A percentile compares a stretch with the other conserved stretches of the same genome.
Evolutionary conservation across 2,113 vertebrate genomes (phyloP).

Genomic region (Anolis carolinensis): DNA sequence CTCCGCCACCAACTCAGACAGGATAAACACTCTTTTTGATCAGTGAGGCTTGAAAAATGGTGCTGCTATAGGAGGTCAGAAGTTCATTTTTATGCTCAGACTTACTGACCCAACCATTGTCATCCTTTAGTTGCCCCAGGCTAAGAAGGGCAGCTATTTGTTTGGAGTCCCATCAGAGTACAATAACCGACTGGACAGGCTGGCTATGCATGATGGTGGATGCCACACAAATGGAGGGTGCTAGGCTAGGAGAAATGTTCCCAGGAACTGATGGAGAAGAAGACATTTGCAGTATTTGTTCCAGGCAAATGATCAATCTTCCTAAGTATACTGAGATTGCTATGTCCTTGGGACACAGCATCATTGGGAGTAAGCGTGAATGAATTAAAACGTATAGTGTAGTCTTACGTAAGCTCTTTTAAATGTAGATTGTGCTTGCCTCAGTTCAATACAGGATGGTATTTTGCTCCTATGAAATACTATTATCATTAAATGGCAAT

Average conservation of each 20-base stretch:
- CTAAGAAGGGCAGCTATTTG: constrained; percentile 38
- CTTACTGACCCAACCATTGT: constrained; percentile 39
- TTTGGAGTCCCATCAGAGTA: constrained; percentile 13
- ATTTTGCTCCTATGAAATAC: background rate
- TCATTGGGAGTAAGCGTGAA: background rate
- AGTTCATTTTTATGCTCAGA: constrained; percentile 44
- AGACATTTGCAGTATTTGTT: background rate
- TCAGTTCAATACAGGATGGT: background rate
- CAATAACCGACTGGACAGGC: background rate
- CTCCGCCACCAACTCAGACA: background rate
- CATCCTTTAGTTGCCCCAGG: constrained; percentile 12
- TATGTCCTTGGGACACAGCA: too few relatives aligned
- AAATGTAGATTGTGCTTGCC: background rate
- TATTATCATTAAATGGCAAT: background rate
- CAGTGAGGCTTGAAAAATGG: constrained; percentile 42
- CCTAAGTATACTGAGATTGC: background rate
- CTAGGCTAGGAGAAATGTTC: background rate
- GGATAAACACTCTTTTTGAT: constrained; percentile 26
- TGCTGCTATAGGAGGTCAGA: constrained; percentile 43
- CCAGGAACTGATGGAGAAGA: background rate
- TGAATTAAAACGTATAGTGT: background rate
- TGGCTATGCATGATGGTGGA: background rate
- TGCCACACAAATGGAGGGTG: background rate
- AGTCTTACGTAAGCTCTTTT: background rate
- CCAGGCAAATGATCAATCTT: constrained; percentile 8